These are phyloP conservation scores for Lasioglossum baleicum DNA, from an alignment of 1,140 invertebrate genomes.

Conservation along the genomic window DNA sequence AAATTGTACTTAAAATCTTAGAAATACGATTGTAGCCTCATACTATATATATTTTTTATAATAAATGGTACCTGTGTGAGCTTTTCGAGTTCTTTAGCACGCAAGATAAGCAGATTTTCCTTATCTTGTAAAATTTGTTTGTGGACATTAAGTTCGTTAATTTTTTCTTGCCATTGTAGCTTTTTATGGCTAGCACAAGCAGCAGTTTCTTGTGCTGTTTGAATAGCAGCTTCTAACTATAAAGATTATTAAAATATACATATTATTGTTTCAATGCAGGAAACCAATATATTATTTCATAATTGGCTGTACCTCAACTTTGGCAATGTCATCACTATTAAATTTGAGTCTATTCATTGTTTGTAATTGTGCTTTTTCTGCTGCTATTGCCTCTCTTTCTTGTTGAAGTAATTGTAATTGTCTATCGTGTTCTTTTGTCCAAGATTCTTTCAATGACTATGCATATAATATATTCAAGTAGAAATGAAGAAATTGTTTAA, in stretches of 20 bases:
- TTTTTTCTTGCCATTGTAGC: conserved; percentile 73
- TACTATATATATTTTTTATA: neutral
- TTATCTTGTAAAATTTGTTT: conserved; percentile 65
- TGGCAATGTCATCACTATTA: conserved; percentile 65
- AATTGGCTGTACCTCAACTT: conserved; percentile 68
- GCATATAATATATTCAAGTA: conserved; percentile 20
- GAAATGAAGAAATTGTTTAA: conserved; percentile 3
- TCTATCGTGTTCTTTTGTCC: conserved; percentile 72
- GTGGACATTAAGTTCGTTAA: conserved; percentile 65
- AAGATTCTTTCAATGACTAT: conserved; percentile 71
- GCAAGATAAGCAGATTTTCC: conserved; percentile 67
- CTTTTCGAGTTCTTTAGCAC: conserved; percentile 73
- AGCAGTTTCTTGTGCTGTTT: conserved; percentile 69
- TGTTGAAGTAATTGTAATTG: conserved; percentile 66
- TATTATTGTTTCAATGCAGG: neutral
- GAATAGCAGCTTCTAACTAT: conserved; percentile 72
- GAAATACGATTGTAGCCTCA: conserved; percentile 15
- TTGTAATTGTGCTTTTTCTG: conserved; percentile 71
- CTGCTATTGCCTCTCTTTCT: conserved; percentile 68
- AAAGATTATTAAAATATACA: conserved; percentile 6
- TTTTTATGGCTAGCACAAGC: conserved; percentile 65
- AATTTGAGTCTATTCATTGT: conserved; percentile 67
- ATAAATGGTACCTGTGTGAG: conserved; percentile 69
- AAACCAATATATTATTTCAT: conserved; percentile 15
- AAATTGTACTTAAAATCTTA: conserved; percentile 9